Evolutionary conservation across 1,140 invertebrate species (phyloP).

Genomic region (Saccostrea cuccullata): DNA sequence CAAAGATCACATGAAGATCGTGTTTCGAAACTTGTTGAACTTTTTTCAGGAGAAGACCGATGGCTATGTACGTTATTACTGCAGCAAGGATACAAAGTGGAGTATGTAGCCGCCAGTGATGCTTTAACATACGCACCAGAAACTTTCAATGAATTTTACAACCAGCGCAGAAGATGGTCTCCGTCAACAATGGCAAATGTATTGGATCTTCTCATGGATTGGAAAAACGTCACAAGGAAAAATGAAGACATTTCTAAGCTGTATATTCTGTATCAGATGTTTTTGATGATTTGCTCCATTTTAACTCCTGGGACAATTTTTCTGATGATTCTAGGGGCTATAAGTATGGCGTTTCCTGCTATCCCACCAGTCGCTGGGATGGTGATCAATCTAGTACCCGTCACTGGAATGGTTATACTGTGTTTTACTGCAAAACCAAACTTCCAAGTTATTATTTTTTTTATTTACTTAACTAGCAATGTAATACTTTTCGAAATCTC

Average conservation of each 20-base stretch:
- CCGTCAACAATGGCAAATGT: conserved; percentile 85
- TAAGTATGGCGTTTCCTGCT: conserved; percentile 79
- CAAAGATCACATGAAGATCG: too few relatives aligned
- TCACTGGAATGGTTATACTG: conserved; percentile 79
- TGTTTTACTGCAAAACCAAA: conserved; percentile 79
- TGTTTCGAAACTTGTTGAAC: too few relatives aligned
- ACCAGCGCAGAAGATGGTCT: conserved; percentile 83
- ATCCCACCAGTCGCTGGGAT: conserved; percentile 80
- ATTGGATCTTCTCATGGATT: conserved; percentile 80
- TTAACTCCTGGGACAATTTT: conserved; percentile 84
- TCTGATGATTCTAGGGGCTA: conserved; percentile 83
- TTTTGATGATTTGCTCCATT: conserved; percentile 80
- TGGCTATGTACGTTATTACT: conserved; percentile 84
- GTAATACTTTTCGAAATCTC: conserved; percentile 11
- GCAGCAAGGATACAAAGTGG: conserved; percentile 83
- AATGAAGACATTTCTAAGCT: conserved; percentile 67
- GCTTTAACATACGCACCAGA: conserved; percentile 84
- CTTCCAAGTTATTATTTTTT: conserved; percentile 76
- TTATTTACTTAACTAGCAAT: background rate
- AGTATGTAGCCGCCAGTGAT: conserved; percentile 84
- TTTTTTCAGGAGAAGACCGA: conserved; percentile 81
- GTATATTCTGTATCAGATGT: conserved; percentile 73
- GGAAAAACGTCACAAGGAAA: conserved; percentile 71
- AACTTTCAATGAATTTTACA: conserved; percentile 84
- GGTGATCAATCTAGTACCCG: conserved; percentile 79